Base-by-base conservation (phyloP, 2,888 invertebrate species). In the Amblyteles armatorius region DNA sequence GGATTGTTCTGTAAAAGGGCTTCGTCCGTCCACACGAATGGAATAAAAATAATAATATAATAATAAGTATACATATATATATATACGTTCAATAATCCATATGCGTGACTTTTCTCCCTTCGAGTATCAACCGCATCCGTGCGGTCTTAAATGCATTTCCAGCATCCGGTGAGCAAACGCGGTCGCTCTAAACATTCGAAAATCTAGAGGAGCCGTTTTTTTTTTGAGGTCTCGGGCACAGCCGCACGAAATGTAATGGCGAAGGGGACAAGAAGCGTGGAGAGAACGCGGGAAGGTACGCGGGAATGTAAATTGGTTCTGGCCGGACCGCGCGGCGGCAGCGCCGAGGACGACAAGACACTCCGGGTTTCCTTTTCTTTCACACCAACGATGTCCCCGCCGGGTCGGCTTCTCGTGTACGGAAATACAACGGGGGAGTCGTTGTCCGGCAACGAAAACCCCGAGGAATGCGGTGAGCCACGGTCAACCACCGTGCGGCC, bases 271-370 rank as follows among this genome's bases (percentile, higher is more conserved):
- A 82, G 65, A 82, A 80, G 60, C 57, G 57, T 36, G 48, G n/a
- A 72, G 71, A 68, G 50, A 84, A 57, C 68, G 69, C 60, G 76
- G 50, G 60, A 84, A 79, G 71, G 79, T 82, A 84, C 73, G 72
- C 72, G 74, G 79, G 87, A 88, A 87, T 87, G 87, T 86, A 88
- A 88, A 89, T 88, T 88, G 85, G 84, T 84, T 87, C 83, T 83
- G 82, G 82, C 79, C 67, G 69, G 50, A 67, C 67, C 50, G 65
- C 71, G 68, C 65, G 74, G 63, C 68, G 68, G 77, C 79, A 76
- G 76, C 79, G 72, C 69, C 67, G 72, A 72, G 69, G 60, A 81
- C 76, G 67, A 78, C 76, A 65, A 76, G 74, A 77, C 76, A 82
- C 71, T 82, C 82, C 76, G 44, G 83, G 83, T 78, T 87, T 83